phyloP scores from a whole-genome alignment of 2,888 invertebrate species.

The Drosophila mayaguana region DNA sequence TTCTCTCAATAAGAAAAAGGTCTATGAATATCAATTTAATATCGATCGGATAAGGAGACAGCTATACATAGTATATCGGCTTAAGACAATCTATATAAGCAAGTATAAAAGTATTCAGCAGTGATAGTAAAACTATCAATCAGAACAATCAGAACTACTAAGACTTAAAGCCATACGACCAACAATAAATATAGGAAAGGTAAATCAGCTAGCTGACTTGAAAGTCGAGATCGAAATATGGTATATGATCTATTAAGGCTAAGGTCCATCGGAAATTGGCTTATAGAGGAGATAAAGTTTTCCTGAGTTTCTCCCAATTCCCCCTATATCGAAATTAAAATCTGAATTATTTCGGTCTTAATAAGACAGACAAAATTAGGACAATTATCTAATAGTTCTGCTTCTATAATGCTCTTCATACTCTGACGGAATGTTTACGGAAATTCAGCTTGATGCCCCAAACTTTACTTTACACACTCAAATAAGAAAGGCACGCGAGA shows the following conservation, averaged over 20 bases:
- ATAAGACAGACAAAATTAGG: not conserved
- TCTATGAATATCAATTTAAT: not conserved
- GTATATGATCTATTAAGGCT: too few relatives aligned
- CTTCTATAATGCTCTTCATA: not conserved
- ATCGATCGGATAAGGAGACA: not conserved
- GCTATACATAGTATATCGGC: not conserved
- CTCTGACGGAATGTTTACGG: conserved; percentile 1
- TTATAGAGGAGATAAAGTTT: not conserved
- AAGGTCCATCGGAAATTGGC: not conserved
- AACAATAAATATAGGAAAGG: not conserved
- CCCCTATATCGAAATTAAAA: not conserved
- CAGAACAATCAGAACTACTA: too few relatives aligned
- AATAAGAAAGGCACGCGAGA: not conserved
- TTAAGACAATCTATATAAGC: not conserved
- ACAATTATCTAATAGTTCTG: not conserved
- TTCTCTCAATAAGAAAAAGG: not conserved
- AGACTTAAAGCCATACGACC: too few relatives aligned
- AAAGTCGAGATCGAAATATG: too few relatives aligned
- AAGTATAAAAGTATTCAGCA: not conserved
- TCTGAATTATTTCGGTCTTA: not conserved
- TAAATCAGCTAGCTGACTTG: not conserved
- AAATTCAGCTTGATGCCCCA: not conserved
- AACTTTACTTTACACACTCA: conserved; percentile 1
- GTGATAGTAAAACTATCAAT: not conserved
- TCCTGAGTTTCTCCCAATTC: too few relatives aligned